Evolutionary conservation across 2,888 invertebrate genomes (phyloP).

Genomic region (Hetaerina titia): DNA sequence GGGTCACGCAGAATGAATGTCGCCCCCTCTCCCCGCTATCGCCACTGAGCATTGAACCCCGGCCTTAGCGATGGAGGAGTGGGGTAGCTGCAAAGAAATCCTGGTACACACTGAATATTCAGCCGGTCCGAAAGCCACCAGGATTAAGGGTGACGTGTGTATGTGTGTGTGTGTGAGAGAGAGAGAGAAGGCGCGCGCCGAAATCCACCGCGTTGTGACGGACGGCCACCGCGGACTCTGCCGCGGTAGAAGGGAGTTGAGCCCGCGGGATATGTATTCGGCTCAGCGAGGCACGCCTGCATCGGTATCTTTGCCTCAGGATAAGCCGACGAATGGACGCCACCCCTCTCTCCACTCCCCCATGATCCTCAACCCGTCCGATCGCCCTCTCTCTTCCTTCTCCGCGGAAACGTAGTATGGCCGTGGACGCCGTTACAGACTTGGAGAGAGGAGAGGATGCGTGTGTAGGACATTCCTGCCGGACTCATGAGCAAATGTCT

Average conservation of each 20-base stretch:
- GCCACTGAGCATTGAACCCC: background rate
- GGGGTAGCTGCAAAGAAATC: background rate
- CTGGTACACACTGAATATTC: background rate
- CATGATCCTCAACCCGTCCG: too few relatives aligned
- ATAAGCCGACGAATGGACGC: background rate
- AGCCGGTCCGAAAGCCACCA: background rate
- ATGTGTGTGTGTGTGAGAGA: too few relatives aligned
- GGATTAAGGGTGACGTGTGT: background rate
- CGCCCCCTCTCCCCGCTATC: background rate
- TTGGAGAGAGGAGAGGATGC: too few relatives aligned
- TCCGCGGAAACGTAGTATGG: too few relatives aligned
- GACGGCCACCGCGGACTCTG: background rate
- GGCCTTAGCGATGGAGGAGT: background rate
- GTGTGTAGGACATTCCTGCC: too few relatives aligned
- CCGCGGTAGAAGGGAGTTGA: background rate
- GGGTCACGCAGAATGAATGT: conserved; percentile 14
- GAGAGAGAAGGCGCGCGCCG: background rate
- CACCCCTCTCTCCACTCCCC: too few relatives aligned
- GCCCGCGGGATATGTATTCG: background rate
- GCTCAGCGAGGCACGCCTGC: background rate
- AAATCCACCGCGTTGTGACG: background rate
- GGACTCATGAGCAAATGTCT: too few relatives aligned
- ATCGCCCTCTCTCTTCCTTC: too few relatives aligned
- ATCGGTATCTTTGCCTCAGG: background rate
- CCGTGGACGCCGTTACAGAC: too few relatives aligned